phyloP scores from a whole-genome alignment of 2,113 vertebrate genomes.

The Morone chrysops region DNA sequence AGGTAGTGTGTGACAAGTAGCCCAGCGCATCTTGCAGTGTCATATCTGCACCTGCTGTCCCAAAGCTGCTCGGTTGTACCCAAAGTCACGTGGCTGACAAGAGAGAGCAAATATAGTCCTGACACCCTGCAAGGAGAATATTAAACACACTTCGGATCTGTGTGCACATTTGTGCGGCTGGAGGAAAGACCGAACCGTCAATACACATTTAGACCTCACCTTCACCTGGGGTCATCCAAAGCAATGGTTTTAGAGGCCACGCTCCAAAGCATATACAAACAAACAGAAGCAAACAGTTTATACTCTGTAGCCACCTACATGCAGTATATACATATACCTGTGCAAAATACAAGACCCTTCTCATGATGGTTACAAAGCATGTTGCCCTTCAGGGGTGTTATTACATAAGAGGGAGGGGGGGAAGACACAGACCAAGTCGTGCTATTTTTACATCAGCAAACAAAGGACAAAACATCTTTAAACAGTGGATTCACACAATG shows the following conservation, averaged over 20 bases:
- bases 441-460: conserved; percentile 67
- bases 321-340: conserved; percentile 8
- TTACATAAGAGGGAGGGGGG: conserved; percentile 60
- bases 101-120: conserved; percentile 48
- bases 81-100: conserved; percentile 43
- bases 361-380: conserved; percentile 34
- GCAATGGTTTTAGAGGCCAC: conserved; percentile 4
- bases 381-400: conserved; percentile 46
- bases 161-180: background rate
- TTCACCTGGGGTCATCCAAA: conserved; percentile 38
- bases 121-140: conserved; percentile 34
- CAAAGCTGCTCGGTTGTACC: conserved; percentile 61
- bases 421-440: background rate
- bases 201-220: conserved; percentile 34
- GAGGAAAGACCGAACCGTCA: background rate
- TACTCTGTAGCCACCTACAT: background rate
- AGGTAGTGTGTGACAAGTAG: conserved; percentile 26
- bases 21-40: conserved; percentile 33
- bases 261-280: background rate
- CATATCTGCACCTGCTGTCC: conserved; percentile 64
- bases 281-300: background rate
- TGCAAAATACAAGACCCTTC: conserved; percentile 29
- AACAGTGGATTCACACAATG: conserved; percentile 10
- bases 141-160: conserved; percentile 24
- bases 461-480: conserved; percentile 29